A percentile compares a stretch with the other conserved stretches of the same genome.
Evolutionary conservation across 1,140 invertebrate genomes (phyloP).

Genomic region (Sinella curviseta): DNA sequence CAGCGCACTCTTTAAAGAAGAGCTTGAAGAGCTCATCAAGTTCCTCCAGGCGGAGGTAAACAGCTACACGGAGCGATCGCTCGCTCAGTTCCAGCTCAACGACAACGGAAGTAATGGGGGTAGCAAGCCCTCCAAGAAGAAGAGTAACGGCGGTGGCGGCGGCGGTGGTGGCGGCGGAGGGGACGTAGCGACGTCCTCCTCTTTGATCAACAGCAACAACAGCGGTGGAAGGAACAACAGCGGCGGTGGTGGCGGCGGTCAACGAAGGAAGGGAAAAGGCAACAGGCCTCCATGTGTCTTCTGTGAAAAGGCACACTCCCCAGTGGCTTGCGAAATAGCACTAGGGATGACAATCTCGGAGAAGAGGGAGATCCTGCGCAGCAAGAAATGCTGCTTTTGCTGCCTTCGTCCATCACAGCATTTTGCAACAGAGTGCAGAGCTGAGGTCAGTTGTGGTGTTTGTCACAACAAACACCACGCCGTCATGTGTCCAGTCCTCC

Average conservation of each 20-base stretch:
- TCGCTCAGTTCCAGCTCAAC: neutral
- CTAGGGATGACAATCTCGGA: too few species aligned
- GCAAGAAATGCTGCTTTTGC: too few species aligned
- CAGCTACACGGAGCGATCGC: neutral
- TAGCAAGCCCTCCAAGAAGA: neutral
- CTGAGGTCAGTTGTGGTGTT: too few species aligned
- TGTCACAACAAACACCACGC: too few species aligned
- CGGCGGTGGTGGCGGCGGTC: too few species aligned
- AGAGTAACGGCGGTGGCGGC: too few species aligned
- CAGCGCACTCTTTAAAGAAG: neutral
- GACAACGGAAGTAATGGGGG: neutral
- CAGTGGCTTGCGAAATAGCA: neutral
- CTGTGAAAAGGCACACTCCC: constrained; percentile 22
- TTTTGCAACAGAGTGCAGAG: too few species aligned
- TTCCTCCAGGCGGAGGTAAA: constrained; percentile 18
- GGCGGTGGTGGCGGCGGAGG: too few species aligned
- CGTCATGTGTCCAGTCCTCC: too few species aligned
- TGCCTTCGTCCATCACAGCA: too few species aligned
- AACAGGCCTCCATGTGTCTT: constrained; percentile 27
- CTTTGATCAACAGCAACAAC: neutral
- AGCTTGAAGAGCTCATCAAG: neutral
- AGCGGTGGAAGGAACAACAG: neutral
- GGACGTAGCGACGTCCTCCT: neutral
- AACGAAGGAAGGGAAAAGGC: too few species aligned
- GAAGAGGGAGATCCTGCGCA: too few species aligned